A percentile compares a stretch with the other conserved stretches of the same genome.
Evolutionary conservation across 2,888 invertebrate species (phyloP).

Genomic region (Drosophila austrosaltans): DNA sequence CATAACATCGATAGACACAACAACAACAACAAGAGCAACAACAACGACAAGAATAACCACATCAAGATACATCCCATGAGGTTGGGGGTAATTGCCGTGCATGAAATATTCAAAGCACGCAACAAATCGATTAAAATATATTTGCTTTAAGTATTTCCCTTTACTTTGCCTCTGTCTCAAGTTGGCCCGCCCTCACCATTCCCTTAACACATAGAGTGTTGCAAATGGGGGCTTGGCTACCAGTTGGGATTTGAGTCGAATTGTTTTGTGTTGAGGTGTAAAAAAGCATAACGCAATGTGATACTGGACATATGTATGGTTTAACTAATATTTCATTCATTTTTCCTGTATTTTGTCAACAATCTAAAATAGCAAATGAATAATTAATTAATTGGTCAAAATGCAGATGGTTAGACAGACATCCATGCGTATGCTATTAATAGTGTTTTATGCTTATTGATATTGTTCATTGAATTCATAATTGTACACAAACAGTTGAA

Average conservation of each 20-base stretch:
- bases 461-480: slow-evolving; percentile 1
- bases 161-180: slow-evolving; percentile 2
- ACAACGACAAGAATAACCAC: slow-evolving; percentile 23
- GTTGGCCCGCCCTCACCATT: background rate
- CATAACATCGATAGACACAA: slow-evolving; percentile 9
- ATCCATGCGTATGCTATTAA: background rate
- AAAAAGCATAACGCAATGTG: slow-evolving; percentile 11
- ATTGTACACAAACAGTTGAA: background rate
- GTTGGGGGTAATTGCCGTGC: slow-evolving; percentile 54
- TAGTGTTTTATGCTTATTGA: slow-evolving; percentile 8
- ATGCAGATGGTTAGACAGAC: background rate
- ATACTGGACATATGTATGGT: slow-evolving; percentile 46
- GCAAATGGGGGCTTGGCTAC: slow-evolving; percentile 1
- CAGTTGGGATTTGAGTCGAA: background rate
- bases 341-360: background rate
- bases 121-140: slow-evolving; percentile 74
- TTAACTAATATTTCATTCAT: slow-evolving; percentile 2
- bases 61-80: slow-evolving; percentile 22
- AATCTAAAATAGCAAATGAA: slow-evolving; percentile 1
- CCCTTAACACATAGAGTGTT: background rate
- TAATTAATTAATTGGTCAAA: background rate
- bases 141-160: slow-evolving; percentile 47
- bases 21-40: slow-evolving; percentile 1
- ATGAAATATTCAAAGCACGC: slow-evolving; percentile 67
- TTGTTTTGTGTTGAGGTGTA: background rate